phyloP scores from a whole-genome alignment of 2,888 invertebrate species.

The Piscicola geometra region DNA sequence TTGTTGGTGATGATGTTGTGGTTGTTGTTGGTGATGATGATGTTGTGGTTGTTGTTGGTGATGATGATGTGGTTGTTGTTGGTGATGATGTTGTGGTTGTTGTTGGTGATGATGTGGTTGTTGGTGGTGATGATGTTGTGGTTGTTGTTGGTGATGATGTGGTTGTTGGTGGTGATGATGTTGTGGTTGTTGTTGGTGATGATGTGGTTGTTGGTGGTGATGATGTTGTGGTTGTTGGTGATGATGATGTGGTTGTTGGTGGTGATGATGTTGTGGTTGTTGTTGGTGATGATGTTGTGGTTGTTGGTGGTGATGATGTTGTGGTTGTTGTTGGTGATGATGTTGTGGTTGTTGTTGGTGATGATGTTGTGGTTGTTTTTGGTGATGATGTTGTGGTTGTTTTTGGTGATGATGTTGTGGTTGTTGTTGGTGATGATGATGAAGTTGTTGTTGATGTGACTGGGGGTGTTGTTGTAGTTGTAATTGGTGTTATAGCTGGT shows the following conservation, averaged over 20 bases:
- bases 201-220: too few species aligned
- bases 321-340: slow-evolving; percentile 9
- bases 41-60: slow-evolving; percentile 25
- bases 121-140: too few species aligned
- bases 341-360: slow-evolving; percentile 14
- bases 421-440: slow-evolving; percentile 27
- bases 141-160: too few species aligned
- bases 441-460: slow-evolving; percentile 5
- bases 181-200: too few species aligned
- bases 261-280: slow-evolving; percentile 1
- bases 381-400: slow-evolving; percentile 19
- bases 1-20: slow-evolving; percentile 12
- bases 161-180: too few species aligned
- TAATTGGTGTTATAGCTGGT: too few species aligned
- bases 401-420: slow-evolving; percentile 11
- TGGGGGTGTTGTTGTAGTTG: slow-evolving; percentile 5
- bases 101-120: too few species aligned
- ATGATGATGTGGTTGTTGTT: background rate
- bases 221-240: too few species aligned
- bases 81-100: background rate
- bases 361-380: slow-evolving; percentile 29
- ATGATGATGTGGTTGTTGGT: too few species aligned
- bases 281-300: slow-evolving; percentile 14
- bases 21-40: slow-evolving; percentile 12
- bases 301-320: slow-evolving; percentile 25